Percentiles rank a stretch among this genome's conserved stretches.
Conservation (phyloP, 2,113 vertebrate genomes). For the Sander vitreus region DNA sequence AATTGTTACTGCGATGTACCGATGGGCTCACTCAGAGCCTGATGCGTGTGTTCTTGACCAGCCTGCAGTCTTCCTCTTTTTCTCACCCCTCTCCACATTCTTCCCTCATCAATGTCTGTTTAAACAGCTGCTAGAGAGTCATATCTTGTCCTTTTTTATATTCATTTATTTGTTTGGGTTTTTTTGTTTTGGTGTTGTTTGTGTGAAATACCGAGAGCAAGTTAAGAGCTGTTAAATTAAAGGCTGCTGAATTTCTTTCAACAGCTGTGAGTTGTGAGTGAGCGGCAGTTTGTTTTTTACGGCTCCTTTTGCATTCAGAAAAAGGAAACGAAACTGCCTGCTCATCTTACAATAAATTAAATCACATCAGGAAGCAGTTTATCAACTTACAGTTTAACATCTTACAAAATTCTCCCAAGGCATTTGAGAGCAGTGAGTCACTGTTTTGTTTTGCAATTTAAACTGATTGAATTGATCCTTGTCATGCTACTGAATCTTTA, state of each 20-base stretch:
- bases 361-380: slow-evolving; percentile 27
- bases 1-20: slow-evolving; percentile 1
- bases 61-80: slow-evolving; percentile 71
- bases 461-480: slow-evolving; percentile 32
- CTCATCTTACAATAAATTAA: background rate
- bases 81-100: slow-evolving; percentile 39
- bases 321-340: background rate
- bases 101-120: slow-evolving; percentile 47
- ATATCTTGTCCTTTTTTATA: background rate
- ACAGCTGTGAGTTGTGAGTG: background rate
- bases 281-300: background rate
- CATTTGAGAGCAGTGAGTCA: slow-evolving; percentile 20
- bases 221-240: slow-evolving; percentile 1
- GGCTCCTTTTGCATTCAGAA: background rate
- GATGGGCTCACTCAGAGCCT: slow-evolving; percentile 8
- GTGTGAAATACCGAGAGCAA: slow-evolving; percentile 24
- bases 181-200: slow-evolving; percentile 9
- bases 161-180: background rate
- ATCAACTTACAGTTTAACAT: background rate
- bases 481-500: slow-evolving; percentile 66
- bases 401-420: background rate
- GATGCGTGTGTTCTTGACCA: slow-evolving; percentile 8
- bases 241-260: slow-evolving; percentile 11
- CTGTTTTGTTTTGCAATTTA: slow-evolving; percentile 11
- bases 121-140: slow-evolving; percentile 72